Evolutionary conservation across 2,797 vertebrate species (phyloP).

Genomic region (Eurystomus glaucurus): DNA sequence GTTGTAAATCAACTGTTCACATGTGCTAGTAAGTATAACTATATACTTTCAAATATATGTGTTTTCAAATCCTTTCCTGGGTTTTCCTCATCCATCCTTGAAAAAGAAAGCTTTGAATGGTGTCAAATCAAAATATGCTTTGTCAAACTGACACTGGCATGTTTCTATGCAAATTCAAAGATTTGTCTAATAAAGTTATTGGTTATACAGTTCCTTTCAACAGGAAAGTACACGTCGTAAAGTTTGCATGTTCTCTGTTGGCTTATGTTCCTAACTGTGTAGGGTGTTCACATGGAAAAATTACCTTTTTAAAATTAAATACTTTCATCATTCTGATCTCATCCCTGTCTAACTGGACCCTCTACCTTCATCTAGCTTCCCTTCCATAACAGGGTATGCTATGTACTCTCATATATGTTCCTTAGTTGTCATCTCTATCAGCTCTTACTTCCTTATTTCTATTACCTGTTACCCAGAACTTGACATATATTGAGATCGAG

Average conservation of each 20-base stretch:
- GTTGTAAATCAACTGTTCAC: constrained; percentile 65
- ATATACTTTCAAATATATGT: constrained; percentile 11
- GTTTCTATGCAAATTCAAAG: background rate
- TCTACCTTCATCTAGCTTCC: background rate
- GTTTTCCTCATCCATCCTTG: constrained; percentile 6
- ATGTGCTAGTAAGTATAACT: constrained; percentile 54
- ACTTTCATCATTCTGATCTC: background rate
- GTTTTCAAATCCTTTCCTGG: constrained; percentile 39
- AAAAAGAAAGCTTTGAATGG: constrained; percentile 20
- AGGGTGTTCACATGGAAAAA: background rate
- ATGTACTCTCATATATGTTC: background rate
- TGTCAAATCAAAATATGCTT: constrained; percentile 30
- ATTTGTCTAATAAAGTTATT: background rate
- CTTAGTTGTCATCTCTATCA: background rate
- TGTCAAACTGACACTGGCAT: background rate
- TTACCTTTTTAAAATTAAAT: background rate
- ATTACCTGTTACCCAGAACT: background rate
- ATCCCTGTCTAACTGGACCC: background rate
- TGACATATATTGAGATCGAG: background rate
- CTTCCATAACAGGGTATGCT: background rate
- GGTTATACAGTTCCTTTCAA: background rate
- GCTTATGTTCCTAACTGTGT: background rate
- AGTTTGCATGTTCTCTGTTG: background rate
- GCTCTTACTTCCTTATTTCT: background rate
- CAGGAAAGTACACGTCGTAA: background rate